Conservation (phyloP, 2,113 vertebrate species). For the Lates calcarifer region DNA sequence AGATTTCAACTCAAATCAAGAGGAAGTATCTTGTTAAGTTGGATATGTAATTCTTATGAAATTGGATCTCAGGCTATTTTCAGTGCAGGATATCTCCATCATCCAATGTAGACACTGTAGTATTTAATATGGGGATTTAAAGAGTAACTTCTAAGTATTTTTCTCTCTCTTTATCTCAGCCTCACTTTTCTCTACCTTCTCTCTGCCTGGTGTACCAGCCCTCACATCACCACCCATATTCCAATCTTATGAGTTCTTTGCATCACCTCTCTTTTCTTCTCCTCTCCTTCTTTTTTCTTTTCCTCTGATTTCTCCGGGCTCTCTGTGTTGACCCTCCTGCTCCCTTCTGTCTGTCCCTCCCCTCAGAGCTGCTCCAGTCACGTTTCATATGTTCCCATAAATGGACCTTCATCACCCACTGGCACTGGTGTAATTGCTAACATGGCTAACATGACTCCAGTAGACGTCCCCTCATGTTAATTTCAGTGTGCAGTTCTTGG, state of each 20-base stretch:
- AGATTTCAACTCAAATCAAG: too few relatives aligned
- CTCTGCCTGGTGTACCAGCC: neutral
- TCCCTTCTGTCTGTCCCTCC: neutral
- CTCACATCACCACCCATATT: neutral
- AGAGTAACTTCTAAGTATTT: neutral
- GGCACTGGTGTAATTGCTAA: slow-evolving; percentile 27
- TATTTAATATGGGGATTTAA: neutral
- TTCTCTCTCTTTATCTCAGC: neutral
- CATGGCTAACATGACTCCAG: slow-evolving; percentile 16
- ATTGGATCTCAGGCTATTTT: neutral
- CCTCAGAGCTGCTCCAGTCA: slow-evolving; percentile 44
- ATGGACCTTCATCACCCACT: slow-evolving; percentile 36
- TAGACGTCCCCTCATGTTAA: slow-evolving; percentile 41
- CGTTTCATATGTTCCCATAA: slow-evolving; percentile 60
- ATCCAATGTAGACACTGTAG: neutral
- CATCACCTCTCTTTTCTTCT: neutral
- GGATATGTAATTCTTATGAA: neutral
- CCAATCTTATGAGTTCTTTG: neutral
- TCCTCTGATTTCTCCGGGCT: slow-evolving; percentile 2
- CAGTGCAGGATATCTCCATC: neutral
- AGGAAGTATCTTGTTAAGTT: too few relatives aligned
- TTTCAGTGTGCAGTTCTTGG: slow-evolving; percentile 17
- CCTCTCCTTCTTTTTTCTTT: neutral
- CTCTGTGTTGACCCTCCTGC: slow-evolving; percentile 17
- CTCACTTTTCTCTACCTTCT: neutral